A percentile compares a stretch with the other conserved stretches of the same genome.
Conservation (phyloP, 2,113 vertebrate species). For the Upupa epops region DNA sequence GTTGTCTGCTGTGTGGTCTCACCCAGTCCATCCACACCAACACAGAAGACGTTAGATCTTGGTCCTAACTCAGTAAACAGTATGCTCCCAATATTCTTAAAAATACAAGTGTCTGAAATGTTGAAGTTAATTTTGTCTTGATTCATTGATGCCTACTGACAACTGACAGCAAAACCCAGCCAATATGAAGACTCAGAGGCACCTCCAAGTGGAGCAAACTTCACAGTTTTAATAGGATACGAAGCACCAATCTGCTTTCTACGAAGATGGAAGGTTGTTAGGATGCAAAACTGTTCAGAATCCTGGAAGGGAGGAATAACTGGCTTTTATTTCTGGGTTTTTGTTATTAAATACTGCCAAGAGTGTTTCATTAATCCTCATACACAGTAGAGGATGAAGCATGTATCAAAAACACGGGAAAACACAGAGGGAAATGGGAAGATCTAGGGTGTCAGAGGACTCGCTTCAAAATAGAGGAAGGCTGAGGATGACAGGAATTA, state of each 20-base stretch:
- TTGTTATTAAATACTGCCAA: background rate
- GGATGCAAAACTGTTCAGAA: background rate
- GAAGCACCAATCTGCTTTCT: background rate
- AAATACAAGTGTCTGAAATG: background rate
- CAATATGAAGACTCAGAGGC: background rate
- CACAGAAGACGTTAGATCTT: too few relatives aligned
- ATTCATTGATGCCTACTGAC: background rate
- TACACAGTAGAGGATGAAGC: too few relatives aligned
- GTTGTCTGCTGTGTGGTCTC: accelerated
- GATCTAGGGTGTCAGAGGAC: background rate
- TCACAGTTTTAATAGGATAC: accelerated
- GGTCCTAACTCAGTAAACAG: background rate
- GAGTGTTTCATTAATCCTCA: background rate
- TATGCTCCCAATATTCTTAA: too few relatives aligned
- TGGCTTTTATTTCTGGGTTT: background rate
- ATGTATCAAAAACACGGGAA: background rate
- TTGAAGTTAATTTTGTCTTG: background rate
- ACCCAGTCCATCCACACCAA: background rate
- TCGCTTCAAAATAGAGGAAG: background rate
- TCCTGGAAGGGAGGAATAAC: background rate
- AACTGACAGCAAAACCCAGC: background rate
- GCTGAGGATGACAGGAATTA: accelerated
- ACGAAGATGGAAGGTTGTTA: background rate
- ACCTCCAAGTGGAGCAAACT: background rate
- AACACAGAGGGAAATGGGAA: background rate